A percentile compares a stretch with the other conserved stretches of the same genome.
These are phyloP conservation scores for Bembecia ichneumoniformis DNA, from an alignment of 2,888 invertebrate species.

Conservation along the genomic window DNA sequence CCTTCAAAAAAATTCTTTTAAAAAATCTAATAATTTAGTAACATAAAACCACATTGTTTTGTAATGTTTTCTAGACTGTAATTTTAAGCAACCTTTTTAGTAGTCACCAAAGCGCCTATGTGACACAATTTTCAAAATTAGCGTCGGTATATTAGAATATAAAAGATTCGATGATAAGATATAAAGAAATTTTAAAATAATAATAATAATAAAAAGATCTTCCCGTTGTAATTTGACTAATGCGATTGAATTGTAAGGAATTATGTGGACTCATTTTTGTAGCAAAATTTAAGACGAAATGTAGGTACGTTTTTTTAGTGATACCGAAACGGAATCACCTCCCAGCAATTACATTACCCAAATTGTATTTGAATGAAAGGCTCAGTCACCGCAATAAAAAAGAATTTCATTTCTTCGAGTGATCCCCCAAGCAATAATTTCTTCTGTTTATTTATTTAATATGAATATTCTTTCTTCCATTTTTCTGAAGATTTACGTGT, in stretches of 20 bases:
- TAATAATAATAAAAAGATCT: not conserved
- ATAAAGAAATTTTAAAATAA: no score
- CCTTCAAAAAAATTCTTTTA: no score
- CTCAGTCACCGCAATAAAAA: conserved; percentile 40
- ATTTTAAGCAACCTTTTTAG: no score
- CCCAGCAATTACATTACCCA: conserved; percentile 52
- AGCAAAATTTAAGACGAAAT: not conserved
- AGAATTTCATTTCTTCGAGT: conserved; percentile 53
- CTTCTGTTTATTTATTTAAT: conserved; percentile 6
- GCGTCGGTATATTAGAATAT: no score
- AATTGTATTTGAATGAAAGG: conserved; percentile 53
- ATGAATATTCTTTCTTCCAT: not conserved
- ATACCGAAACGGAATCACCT: conserved; percentile 35
- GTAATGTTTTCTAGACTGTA: no score
- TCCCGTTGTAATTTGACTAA: not conserved
- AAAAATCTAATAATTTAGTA: no score
- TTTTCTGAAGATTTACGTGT: no score
- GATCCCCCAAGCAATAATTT: conserved; percentile 27
- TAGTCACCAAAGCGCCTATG: no score
- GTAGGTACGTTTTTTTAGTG: not conserved
- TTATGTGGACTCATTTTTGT: not conserved
- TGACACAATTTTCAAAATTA: no score
- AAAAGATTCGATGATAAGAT: no score
- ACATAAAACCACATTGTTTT: no score
- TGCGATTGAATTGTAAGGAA: not conserved